Conservation (phyloP, 2,797 vertebrate species). For the Taeniopygia guttata region DNA sequence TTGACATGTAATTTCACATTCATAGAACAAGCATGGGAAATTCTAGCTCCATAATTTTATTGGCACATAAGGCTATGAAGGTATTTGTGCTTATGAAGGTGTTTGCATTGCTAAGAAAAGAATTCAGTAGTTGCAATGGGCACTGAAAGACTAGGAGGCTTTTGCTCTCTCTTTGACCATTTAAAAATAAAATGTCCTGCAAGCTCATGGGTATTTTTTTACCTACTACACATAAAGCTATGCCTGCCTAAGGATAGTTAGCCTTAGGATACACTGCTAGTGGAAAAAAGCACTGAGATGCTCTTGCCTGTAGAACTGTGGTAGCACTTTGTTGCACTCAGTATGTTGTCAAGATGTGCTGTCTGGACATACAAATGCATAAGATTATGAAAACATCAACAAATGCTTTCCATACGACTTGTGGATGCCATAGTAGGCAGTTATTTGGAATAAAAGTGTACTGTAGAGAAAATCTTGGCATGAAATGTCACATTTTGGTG, state of each 20-base stretch:
- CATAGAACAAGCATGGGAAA: background rate
- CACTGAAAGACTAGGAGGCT: background rate
- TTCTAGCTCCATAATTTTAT: background rate
- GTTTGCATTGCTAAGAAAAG: background rate
- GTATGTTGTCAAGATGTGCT: background rate
- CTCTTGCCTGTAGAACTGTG: background rate
- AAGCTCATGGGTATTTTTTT: background rate
- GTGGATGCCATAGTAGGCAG: background rate
- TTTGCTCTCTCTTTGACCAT: background rate
- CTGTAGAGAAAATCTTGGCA: background rate
- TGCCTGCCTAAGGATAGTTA: background rate
- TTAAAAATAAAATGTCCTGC: background rate
- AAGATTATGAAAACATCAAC: background rate
- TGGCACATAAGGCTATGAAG: background rate
- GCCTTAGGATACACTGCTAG: background rate
- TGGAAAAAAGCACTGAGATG: background rate
- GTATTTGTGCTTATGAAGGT: background rate
- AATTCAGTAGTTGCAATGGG: background rate
- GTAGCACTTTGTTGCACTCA: background rate
- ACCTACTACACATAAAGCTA: background rate
- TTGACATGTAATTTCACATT: background rate
- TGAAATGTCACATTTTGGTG: background rate
- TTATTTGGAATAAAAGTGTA: background rate
- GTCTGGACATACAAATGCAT: background rate
- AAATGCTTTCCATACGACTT: background rate